Evolutionary conservation across 1,140 invertebrate species (phyloP).

Genomic region (Zaprionus inermis): DNA sequence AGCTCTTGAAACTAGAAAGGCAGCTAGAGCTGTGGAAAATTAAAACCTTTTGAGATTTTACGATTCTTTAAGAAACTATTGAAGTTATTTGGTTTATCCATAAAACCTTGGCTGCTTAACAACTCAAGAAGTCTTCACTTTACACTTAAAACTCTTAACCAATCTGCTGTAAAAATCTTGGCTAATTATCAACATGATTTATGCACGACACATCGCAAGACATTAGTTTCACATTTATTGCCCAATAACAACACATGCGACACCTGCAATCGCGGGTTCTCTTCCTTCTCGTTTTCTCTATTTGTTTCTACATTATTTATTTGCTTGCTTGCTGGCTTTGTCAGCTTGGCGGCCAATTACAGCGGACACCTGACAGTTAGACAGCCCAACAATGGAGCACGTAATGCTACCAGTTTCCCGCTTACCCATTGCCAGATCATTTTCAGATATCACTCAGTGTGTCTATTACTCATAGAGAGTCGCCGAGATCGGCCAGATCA

Average conservation of each 20-base stretch:
- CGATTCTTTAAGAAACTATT: background rate
- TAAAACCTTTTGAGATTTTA: background rate
- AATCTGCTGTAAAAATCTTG: slow-evolving; percentile 13
- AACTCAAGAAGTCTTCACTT: background rate
- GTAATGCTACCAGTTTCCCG: slow-evolving; percentile 8
- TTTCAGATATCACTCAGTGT: slow-evolving; percentile 13
- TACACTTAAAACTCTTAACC: slow-evolving; percentile 29
- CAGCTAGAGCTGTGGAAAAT: background rate
- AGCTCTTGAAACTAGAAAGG: slow-evolving; percentile 5
- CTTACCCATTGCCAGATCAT: slow-evolving; percentile 1
- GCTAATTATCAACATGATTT: slow-evolving; percentile 43
- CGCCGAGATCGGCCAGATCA: slow-evolving; percentile 10
- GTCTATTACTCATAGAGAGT: slow-evolving; percentile 39
- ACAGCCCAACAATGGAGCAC: slow-evolving; percentile 37
- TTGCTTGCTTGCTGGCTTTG: slow-evolving; percentile 30
- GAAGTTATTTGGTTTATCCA: background rate
- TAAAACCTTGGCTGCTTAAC: background rate
- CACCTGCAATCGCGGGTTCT: slow-evolving; percentile 53
- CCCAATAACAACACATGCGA: slow-evolving; percentile 56
- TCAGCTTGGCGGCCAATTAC: slow-evolving; percentile 37
- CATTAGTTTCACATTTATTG: slow-evolving; percentile 48
- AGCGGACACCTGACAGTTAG: slow-evolving; percentile 45
- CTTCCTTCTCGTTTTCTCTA: slow-evolving; percentile 3
- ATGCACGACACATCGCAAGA: slow-evolving; percentile 50
- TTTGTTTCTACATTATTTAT: slow-evolving; percentile 31